A percentile compares a stretch with the other conserved stretches of the same genome.
These are phyloP conservation scores for Caenorhabditis zanzibari DNA, from an alignment of 2,888 invertebrate species.

Conservation along the genomic window DNA sequence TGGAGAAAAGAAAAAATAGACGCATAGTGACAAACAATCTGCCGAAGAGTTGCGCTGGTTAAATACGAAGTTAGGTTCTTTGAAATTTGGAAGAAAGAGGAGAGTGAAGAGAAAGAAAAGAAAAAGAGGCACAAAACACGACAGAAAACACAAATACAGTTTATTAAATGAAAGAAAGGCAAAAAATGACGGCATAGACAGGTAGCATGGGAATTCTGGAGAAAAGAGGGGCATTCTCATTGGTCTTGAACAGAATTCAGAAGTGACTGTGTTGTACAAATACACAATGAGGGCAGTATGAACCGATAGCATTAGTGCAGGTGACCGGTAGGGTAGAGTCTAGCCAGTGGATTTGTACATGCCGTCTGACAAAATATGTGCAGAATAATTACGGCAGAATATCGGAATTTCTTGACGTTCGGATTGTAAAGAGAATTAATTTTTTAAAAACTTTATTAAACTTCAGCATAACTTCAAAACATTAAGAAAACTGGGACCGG, in stretches of 20 bases:
- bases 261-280: no score
- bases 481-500: slow-evolving; percentile 34
- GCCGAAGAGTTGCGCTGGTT: slow-evolving; percentile 7
- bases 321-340: slow-evolving; percentile 4
- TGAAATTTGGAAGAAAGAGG: neutral
- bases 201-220: no score
- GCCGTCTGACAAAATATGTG: neutral
- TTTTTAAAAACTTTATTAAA: neutral
- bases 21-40: slow-evolving; percentile 19
- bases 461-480: neutral
- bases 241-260: no score
- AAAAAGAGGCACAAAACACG: slow-evolving; percentile 17
- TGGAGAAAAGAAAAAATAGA: slow-evolving; percentile 10
- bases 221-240: no score
- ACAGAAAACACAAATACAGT: slow-evolving; percentile 7
- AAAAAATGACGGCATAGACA: neutral
- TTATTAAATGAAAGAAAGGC: neutral
- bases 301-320: neutral
- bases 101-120: neutral
- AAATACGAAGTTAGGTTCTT: slow-evolving; percentile 23
- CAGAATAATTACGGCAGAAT: no score
- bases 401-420: no score
- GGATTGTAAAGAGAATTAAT: no score
- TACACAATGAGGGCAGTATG: no score
- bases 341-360: slow-evolving; percentile 1